Evolutionary conservation across 2,797 vertebrate genomes (phyloP).

Genomic region (Myotis pilosus): DNA sequence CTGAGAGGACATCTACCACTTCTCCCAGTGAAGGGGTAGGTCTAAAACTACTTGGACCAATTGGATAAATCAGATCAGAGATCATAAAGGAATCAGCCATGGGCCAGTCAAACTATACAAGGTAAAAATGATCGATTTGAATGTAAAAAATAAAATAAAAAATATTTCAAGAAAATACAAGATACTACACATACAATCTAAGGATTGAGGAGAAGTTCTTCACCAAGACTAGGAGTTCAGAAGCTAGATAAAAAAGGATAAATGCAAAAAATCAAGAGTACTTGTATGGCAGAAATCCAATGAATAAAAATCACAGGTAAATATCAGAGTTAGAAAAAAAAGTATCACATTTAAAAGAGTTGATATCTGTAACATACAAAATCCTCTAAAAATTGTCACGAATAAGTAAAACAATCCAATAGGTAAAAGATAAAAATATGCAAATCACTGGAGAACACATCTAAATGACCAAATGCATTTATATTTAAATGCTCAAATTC

Average conservation of each 20-base stretch:
- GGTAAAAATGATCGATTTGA: not conserved
- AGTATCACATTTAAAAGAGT: not conserved
- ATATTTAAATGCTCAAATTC: slow-evolving; percentile 37
- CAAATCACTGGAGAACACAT: slow-evolving; percentile 25
- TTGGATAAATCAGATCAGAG: not conserved
- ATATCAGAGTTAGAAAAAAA: slow-evolving; percentile 11
- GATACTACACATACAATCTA: not conserved
- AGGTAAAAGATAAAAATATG: slow-evolving; percentile 27
- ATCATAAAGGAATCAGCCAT: not conserved
- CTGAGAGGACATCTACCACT: not conserved
- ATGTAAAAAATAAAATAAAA: not conserved
- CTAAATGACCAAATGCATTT: not conserved
- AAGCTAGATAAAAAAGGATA: not conserved
- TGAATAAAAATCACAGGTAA: slow-evolving; percentile 43
- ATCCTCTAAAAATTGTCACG: slow-evolving; percentile 12
- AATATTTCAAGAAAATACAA: not conserved
- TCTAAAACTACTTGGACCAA: not conserved
- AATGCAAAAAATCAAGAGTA: slow-evolving; percentile 10
- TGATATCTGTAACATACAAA: not conserved
- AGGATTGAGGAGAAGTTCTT: not conserved
- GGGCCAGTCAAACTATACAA: not conserved
- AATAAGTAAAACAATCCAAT: not conserved
- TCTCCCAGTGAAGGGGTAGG: not conserved
- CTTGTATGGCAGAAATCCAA: not conserved
- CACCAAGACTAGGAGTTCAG: not conserved